Evolutionary conservation across 2,888 invertebrate species (phyloP).

Genomic region (Euzetes globulus): DNA sequence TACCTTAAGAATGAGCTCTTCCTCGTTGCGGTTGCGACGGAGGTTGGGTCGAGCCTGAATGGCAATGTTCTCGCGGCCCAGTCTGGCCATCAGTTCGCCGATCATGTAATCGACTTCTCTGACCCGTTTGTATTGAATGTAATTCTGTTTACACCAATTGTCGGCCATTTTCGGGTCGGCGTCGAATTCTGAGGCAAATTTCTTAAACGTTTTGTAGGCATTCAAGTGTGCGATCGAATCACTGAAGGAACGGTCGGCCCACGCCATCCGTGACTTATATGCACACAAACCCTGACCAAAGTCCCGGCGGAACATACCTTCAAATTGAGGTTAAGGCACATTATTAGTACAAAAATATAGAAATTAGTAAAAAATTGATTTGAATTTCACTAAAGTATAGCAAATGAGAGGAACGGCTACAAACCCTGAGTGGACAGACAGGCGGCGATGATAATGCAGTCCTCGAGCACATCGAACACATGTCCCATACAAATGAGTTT

Average conservation of each 20-base stretch:
- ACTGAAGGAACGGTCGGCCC: constrained; percentile 73
- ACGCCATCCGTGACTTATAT: constrained; percentile 60
- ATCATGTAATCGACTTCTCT: constrained; percentile 55
- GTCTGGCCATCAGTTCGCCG: constrained; percentile 25
- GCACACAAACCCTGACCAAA: constrained; percentile 58
- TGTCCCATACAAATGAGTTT: constrained; percentile 80
- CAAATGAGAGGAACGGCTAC: neutral
- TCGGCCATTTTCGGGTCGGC: constrained; percentile 57
- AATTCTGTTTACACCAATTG: constrained; percentile 62
- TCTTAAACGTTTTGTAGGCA: constrained; percentile 60
- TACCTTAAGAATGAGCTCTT: constrained; percentile 59
- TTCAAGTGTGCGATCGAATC: constrained; percentile 75
- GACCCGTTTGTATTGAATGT: constrained; percentile 63
- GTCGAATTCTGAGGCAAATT: constrained; percentile 28
- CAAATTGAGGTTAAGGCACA: constrained; percentile 44
- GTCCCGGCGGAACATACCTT: constrained; percentile 67
- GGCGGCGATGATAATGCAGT: constrained; percentile 68
- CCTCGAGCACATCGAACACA: constrained; percentile 73
- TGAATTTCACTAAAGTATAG: neutral
- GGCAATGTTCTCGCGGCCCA: constrained; percentile 44
- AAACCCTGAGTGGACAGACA: constrained; percentile 30
- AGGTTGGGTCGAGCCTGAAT: constrained; percentile 47
- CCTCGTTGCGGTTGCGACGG: constrained; percentile 49
- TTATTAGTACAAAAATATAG: no score
- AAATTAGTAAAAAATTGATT: neutral